Conservation (phyloP, 53 echinoderm and acorn worm genomes). For the Echinometra lucunter region DNA sequence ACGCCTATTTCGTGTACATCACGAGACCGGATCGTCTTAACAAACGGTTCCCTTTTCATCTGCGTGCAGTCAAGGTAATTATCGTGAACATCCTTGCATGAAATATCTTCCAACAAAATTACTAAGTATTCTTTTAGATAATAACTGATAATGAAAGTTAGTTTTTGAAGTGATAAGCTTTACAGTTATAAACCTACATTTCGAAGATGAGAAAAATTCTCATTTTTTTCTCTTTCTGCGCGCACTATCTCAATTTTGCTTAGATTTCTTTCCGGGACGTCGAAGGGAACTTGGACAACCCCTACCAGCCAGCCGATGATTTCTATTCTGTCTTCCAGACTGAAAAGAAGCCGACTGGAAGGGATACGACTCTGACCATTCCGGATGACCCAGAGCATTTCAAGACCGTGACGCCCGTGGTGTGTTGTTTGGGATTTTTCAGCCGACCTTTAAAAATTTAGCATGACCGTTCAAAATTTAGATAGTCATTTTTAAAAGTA, state of each 20-base stretch:
- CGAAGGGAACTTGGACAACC: background rate
- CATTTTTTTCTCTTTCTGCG: background rate
- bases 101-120: background rate
- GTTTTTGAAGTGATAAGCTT: background rate
- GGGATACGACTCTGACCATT: background rate
- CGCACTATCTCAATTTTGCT: background rate
- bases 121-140: background rate
- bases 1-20: slow-evolving; percentile 1
- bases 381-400: background rate
- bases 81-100: background rate
- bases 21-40: slow-evolving; percentile 2
- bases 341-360: background rate
- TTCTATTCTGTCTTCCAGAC: background rate
- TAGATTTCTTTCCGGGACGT: background rate
- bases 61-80: background rate
- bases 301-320: background rate
- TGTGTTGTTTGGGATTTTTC: background rate
- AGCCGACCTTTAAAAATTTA: background rate
- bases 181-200: background rate
- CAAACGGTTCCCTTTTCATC: slow-evolving; percentile 45
- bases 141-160: background rate
- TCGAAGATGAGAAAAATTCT: background rate
- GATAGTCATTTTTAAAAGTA: background rate
- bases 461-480: background rate
- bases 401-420: background rate